A percentile compares a stretch with the other conserved stretches of the same genome.
phyloP scores from a whole-genome alignment of 2,888 invertebrate species.

The Miltochrista miniata region DNA sequence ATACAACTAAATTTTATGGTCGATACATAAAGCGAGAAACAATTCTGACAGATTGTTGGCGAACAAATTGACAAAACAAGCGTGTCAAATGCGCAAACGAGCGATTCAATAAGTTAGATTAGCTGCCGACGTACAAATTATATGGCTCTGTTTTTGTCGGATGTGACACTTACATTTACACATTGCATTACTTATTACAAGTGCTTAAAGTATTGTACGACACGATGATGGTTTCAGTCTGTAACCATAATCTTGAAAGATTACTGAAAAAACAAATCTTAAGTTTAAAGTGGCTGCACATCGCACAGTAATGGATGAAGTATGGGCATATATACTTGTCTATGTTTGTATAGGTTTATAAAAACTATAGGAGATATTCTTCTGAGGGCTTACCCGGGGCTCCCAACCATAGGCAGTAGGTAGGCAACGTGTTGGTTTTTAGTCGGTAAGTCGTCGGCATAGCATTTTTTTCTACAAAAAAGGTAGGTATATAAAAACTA shows the following conservation, averaged over 20 bases:
- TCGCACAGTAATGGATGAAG: no score
- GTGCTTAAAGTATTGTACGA: not conserved
- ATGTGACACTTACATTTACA: not conserved
- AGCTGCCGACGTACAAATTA: conserved; percentile 34
- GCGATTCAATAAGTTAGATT: conserved; percentile 35
- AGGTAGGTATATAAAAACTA: no score
- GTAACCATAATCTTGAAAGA: not conserved
- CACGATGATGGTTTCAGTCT: conserved; percentile 1
- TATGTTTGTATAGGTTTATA: no score
- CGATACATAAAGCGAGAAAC: conserved; percentile 21
- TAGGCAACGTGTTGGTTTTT: no score
- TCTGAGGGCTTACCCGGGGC: no score
- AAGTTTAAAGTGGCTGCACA: no score
- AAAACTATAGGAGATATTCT: no score
- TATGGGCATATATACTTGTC: no score
- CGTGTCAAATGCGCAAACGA: conserved; percentile 34
- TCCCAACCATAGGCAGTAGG: no score
- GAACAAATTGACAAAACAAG: conserved; percentile 37
- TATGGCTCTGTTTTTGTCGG: conserved; percentile 14
- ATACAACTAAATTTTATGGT: conserved; percentile 32
- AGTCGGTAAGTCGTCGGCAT: no score
- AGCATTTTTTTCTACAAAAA: no score
- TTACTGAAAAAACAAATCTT: not conserved
- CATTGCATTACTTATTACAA: no score
- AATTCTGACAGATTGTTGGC: conserved; percentile 37